These are phyloP conservation scores for Glandiceps talaboti DNA, from an alignment of 53 echinoderm and acorn worm genomes.

Conservation along the genomic window DNA sequence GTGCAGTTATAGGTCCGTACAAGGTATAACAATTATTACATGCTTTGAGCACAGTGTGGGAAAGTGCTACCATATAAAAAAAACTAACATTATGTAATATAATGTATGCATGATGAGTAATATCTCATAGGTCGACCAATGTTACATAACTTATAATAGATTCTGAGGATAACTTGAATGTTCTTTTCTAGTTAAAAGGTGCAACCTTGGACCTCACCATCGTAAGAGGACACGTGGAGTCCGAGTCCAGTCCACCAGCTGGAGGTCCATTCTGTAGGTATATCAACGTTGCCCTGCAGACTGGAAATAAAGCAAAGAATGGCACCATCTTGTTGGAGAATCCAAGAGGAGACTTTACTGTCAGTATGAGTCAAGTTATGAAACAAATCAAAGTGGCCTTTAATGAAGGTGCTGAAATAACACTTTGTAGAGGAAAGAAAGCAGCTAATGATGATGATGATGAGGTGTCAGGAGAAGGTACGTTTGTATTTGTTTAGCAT, in stretches of 20 bases:
- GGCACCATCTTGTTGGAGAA: constrained; percentile 84
- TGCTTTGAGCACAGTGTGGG: too few relatives aligned
- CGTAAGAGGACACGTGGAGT: constrained; percentile 47
- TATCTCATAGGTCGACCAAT: too few relatives aligned
- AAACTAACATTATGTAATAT: too few relatives aligned
- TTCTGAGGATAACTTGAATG: too few relatives aligned
- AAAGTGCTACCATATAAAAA: too few relatives aligned
- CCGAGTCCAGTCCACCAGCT: neutral
- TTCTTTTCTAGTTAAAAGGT: constrained; percentile 74
- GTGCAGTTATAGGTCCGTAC: too few relatives aligned
- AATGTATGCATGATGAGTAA: too few relatives aligned
- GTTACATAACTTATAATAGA: too few relatives aligned
- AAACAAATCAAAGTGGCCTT: constrained; percentile 63
- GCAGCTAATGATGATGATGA: constrained; percentile 41
- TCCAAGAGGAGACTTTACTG: constrained; percentile 75
- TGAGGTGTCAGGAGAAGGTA: neutral
- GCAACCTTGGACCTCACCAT: constrained; percentile 66
- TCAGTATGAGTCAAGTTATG: constrained; percentile 45
- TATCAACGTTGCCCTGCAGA: constrained; percentile 66
- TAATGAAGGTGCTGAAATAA: constrained; percentile 47
- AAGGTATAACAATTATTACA: too few relatives aligned
- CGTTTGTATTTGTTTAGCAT: too few relatives aligned
- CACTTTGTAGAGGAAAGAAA: constrained; percentile 46
- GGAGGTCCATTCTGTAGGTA: constrained; percentile 63
- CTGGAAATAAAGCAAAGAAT: constrained; percentile 7